Evolutionary conservation across 1,140 invertebrate species (phyloP).

Genomic region (Temnothorax curvispinosus): DNA sequence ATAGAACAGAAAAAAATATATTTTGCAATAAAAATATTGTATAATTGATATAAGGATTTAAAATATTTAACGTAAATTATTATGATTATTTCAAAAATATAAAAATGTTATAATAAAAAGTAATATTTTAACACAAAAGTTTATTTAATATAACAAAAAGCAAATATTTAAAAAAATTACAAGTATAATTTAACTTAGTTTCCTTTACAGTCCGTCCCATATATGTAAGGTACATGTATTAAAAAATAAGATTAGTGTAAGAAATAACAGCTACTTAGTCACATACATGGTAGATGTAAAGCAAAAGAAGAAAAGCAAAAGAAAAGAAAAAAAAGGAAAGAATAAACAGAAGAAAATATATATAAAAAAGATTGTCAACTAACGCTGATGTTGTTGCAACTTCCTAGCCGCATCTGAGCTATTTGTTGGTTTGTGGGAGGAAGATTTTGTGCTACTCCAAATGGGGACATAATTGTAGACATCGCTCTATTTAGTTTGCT

Average conservation of each 20-base stretch:
- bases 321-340: conserved; percentile 22
- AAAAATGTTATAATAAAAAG: conserved; percentile 5
- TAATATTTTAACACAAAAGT: conserved; percentile 6
- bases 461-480: conserved; percentile 97
- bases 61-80: background rate
- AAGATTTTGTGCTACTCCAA: conserved; percentile 92
- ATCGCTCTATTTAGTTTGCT: conserved; percentile 96
- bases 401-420: conserved; percentile 93
- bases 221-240: background rate
- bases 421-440: conserved; percentile 90
- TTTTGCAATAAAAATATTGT: background rate
- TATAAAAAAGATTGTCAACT: conserved; percentile 83
- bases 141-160: background rate
- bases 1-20: conserved; percentile 9
- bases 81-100: background rate
- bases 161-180: background rate
- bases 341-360: background rate
- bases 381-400: conserved; percentile 94
- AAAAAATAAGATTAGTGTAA: conserved; percentile 25
- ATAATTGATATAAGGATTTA: background rate
- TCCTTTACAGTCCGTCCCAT: background rate
- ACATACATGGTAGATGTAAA: conserved; percentile 50
- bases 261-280: conserved; percentile 48
- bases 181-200: conserved; percentile 17
- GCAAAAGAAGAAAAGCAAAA: background rate